Percentiles rank a stretch among this genome's conserved stretches.
These are phyloP conservation scores for Saccostrea cuccullata DNA, from an alignment of 1,140 invertebrate species.

Conservation along the genomic window DNA sequence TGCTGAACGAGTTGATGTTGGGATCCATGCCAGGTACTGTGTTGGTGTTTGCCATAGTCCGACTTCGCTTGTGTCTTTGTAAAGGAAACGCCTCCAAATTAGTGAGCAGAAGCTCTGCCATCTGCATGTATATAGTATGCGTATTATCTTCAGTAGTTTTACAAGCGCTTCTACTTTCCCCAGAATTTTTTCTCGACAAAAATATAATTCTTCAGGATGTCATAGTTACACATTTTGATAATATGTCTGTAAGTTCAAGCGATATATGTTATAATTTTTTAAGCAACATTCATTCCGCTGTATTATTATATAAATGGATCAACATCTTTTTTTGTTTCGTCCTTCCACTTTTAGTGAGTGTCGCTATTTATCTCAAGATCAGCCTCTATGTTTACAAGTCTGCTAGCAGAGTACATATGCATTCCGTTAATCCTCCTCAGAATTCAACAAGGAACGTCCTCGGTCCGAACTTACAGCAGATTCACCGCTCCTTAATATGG, in stretches of 20 bases:
- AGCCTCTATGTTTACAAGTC: neutral
- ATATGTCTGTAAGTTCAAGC: neutral
- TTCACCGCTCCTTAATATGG: neutral
- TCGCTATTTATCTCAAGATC: neutral
- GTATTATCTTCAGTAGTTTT: neutral
- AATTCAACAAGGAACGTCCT: neutral
- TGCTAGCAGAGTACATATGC: neutral
- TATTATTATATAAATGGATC: neutral
- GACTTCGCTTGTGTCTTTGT: neutral
- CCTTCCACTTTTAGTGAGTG: neutral
- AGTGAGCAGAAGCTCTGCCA: neutral
- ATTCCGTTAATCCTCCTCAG: neutral
- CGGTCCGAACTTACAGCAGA: neutral
- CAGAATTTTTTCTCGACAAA: neutral
- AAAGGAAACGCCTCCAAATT: neutral
- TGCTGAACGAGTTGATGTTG: neutral
- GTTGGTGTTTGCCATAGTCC: neutral
- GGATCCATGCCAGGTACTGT: neutral
- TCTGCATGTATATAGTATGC: neutral
- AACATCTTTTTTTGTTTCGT: neutral
- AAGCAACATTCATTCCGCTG: neutral
- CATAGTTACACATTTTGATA: neutral
- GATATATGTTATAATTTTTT: neutral
- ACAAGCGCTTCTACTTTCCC: neutral
- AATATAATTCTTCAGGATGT: neutral